Evolutionary conservation across 2,888 invertebrate genomes (phyloP), one percentile per base, ranked within the genome.

Genomic region (Phymatocera aterrima): DNA sequence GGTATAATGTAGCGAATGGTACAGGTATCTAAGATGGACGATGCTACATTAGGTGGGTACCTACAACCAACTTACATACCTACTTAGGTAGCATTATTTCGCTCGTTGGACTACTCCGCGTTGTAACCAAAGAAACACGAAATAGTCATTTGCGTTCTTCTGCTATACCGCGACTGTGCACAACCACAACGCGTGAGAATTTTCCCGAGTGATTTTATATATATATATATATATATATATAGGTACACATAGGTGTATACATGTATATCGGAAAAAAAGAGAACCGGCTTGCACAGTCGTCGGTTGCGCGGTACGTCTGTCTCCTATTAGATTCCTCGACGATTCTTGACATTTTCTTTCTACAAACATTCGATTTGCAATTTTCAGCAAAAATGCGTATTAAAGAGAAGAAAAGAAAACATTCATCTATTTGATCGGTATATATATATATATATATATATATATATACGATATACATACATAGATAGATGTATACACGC

Each of bases 71-170:
- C n/a, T n/a, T 31, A 31, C 15, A 21, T 61, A 61, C 3, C 3
- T 43, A 24, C 28, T 43, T 40, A 21, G 15, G 5, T 60, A 68
- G 21, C 24, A 6, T 15, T 21, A 21, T 21, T 68, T 68, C 78
- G 70, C 51, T 72, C 72, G 72, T 78, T 79, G 70, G 78, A 79
- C 51, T 78, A n/a, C n/a, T n/a, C n/a, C 78, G 40, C 72, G 79
- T n/a, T 6, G 28, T 31, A 64, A 78, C 37, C 77, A 12, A 51
- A 60, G 68, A 78, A 81, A 83, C 84, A 83, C 81, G 83, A 81
- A 84, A 85, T 82, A 64, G 85, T 85, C 84, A 83, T 83, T 84
- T 84, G 79, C 75, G 82, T 24, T 24, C 15, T 43, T 68, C 43
- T 28, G n/a, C 68, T 21, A 46, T 21, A 6, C 8, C 24, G 12